These are phyloP conservation scores for Halictus quadricinctus DNA, from an alignment of 2,888 invertebrate species.

Conservation along the genomic window DNA sequence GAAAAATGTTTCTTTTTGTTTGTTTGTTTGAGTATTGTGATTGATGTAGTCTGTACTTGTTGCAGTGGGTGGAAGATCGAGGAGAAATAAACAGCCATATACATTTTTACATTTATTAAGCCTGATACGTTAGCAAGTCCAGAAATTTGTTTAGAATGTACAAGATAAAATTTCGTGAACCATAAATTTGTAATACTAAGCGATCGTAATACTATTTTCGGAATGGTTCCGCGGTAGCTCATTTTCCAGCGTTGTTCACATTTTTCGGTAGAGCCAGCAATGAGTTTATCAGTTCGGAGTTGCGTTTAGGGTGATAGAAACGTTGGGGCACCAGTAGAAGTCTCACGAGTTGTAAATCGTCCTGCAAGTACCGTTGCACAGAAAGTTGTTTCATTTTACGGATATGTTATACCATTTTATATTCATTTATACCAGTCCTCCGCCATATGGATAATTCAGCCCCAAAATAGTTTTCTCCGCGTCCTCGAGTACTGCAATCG, in stretches of 20 bases:
- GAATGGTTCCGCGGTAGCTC: conserved; percentile 40
- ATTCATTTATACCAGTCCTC: conserved; percentile 63
- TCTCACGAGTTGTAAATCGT: conserved; percentile 75
- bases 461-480: conserved; percentile 60
- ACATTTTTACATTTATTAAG: conserved; percentile 48
- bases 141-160: conserved; percentile 22
- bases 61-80: neutral
- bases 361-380: conserved; percentile 66
- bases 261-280: conserved; percentile 90
- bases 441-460: conserved; percentile 60
- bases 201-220: neutral
- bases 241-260: conserved; percentile 89
- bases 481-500: conserved; percentile 65
- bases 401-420: neutral
- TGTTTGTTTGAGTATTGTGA: neutral
- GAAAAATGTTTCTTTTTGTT: conserved; percentile 8
- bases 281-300: conserved; percentile 89
- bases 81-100: neutral
- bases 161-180: conserved; percentile 24
- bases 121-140: conserved; percentile 24
- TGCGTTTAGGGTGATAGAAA: conserved; percentile 84
- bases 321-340: conserved; percentile 73
- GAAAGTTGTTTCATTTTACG: neutral
- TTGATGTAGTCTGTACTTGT: neutral
- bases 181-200: too few species aligned